Conservation (phyloP, 2,888 invertebrate species). For the Drosophila siamana region DNA sequence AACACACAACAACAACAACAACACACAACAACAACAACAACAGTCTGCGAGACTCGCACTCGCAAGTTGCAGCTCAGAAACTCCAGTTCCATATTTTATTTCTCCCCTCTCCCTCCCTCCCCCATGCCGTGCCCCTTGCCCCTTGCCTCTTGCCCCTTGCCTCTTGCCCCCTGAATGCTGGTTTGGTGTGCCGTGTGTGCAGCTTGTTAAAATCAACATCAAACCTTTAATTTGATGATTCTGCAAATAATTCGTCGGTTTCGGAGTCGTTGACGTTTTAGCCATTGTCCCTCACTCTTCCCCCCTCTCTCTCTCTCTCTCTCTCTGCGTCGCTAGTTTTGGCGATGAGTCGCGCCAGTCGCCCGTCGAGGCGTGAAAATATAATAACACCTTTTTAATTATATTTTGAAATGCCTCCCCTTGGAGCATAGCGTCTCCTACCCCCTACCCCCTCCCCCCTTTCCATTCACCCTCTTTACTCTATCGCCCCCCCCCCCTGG, state of each 20-base stretch:
- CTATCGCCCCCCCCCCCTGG: background rate
- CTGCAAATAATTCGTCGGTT: constrained; percentile 78
- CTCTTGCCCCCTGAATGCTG: constrained; percentile 1
- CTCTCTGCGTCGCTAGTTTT: background rate
- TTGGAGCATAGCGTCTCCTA: background rate
- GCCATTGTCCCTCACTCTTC: background rate
- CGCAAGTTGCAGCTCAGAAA: constrained; percentile 34
- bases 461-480: no score
- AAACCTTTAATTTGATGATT: constrained; percentile 83
- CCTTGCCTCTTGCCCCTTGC: constrained; percentile 6
- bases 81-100: constrained; percentile 55
- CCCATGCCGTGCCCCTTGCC: constrained; percentile 1
- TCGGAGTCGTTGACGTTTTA: constrained; percentile 76
- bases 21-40: constrained; percentile 8
- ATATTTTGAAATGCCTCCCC: constrained; percentile 52
- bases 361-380: constrained; percentile 79
- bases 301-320: background rate
- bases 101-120: background rate
- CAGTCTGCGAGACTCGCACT: constrained; percentile 30
- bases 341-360: constrained; percentile 31
- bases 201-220: constrained; percentile 81
- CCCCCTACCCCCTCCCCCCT: no score
- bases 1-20: constrained; percentile 13
- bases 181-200: constrained; percentile 25
- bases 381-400: constrained; percentile 79